These are phyloP conservation scores for Loripinus fragilis DNA, from an alignment of 2,888 invertebrate species.

Conservation along the genomic window DNA sequence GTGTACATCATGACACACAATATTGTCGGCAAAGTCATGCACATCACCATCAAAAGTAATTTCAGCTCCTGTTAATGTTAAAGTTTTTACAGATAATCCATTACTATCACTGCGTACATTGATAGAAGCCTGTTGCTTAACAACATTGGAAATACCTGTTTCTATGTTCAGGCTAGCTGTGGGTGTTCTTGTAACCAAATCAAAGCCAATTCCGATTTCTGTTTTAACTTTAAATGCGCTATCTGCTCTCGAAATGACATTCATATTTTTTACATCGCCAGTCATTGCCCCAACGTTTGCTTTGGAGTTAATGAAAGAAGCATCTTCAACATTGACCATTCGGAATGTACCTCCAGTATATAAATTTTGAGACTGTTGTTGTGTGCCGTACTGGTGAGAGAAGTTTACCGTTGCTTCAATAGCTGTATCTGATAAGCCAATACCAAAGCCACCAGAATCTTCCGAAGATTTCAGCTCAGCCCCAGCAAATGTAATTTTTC, in stretches of 20 bases:
- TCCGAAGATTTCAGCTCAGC: too few relatives aligned
- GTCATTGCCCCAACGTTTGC: not conserved
- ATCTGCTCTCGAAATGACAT: not conserved
- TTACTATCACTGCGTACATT: too few relatives aligned
- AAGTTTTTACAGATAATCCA: not conserved
- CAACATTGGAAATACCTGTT: not conserved
- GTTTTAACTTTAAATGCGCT: not conserved
- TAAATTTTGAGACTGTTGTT: not conserved
- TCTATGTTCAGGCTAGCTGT: not conserved
- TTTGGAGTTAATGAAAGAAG: not conserved
- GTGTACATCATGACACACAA: not conserved
- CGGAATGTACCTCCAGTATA: not conserved
- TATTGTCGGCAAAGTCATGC: not conserved
- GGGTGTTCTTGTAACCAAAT: conserved; percentile 1
- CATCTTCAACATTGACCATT: not conserved
- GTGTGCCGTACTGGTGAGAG: not conserved
- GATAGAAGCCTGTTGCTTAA: not conserved
- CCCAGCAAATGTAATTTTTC: too few relatives aligned
- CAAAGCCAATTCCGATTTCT: not conserved
- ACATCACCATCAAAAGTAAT: not conserved
- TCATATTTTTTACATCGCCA: not conserved
- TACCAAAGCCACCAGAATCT: too few relatives aligned
- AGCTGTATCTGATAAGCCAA: too few relatives aligned
- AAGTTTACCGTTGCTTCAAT: not conserved
- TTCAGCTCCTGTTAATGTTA: not conserved